Base-by-base conservation (phyloP, 2,888 invertebrate genomes). In the Zygogramma bicolorata region DNA sequence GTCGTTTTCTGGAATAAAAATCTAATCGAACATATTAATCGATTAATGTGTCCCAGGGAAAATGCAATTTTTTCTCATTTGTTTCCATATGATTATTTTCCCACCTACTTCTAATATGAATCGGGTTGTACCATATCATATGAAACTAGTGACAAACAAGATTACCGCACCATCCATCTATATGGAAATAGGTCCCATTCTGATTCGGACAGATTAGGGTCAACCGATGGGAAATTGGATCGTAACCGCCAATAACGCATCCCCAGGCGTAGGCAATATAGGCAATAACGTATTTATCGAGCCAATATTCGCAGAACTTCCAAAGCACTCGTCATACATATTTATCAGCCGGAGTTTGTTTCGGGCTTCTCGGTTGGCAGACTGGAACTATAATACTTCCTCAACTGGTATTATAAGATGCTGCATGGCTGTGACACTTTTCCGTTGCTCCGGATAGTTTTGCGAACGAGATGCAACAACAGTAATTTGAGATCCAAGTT, bases 191-290 rank as follows among this genome's bases (percentile, higher is more conserved):
- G n/a, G n/a, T n/a, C n/a, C n/a, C n/a, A n/a, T 29, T 59, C 15
- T 59, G n/a, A 15, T 59, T 89, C 60, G 7, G 25, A 22, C 22
- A 22, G 18, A 53, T 3, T n/a, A 5, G 10, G 10, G 18, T 18
- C 46, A 42, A 42, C 18, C 46, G 46, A 42, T n/a, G n/a, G n/a
- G n/a, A n/a, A n/a, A n/a, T 59, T 46, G 5, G 46, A 46, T 46
- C 15, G 46, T 18, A 42, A 42, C 42, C 18, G 15, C 8, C 42
- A 8, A 15, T 42, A 42, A 25, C 25, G 22, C 22, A 10, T 53
- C 25, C 25, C 25, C 53, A 8, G 25, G n/a, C n/a, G n/a, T n/a
- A 25, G 22, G 10, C 25, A 25, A 10, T 22, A n/a, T n/a, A n/a
- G n/a, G 6, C 13, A 15, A 46, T 46, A 46, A 46, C 20, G 7